A percentile compares a stretch with the other conserved stretches of the same genome.
Conservation (phyloP, 2,113 vertebrate species). For the Carollia perspicillata region DNA sequence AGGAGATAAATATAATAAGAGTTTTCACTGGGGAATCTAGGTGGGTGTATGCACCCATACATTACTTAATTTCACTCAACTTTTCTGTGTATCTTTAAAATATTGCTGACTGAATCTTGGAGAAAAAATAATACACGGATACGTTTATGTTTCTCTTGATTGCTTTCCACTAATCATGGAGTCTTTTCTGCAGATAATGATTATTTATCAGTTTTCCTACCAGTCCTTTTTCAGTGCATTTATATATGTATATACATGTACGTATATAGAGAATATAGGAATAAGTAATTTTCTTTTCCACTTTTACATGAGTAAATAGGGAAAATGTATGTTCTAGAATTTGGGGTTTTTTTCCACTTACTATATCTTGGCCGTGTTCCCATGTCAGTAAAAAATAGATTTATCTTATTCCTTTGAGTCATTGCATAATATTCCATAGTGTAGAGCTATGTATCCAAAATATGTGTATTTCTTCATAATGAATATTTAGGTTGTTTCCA, state of each 20-base stretch:
- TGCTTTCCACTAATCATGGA: not conserved
- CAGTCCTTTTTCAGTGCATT: not conserved
- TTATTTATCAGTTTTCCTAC: not conserved
- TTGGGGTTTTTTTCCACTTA: not conserved
- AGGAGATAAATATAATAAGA: not conserved
- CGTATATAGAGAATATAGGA: not conserved
- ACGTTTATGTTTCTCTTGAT: not conserved
- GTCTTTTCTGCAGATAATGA: not conserved
- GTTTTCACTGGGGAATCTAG: not conserved
- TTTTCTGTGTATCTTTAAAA: not conserved
- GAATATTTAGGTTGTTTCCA: not conserved
- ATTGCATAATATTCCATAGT: not conserved
- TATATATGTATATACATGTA: not conserved
- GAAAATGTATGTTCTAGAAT: not conserved
- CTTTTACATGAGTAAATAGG: not conserved
- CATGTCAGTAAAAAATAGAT: not conserved
- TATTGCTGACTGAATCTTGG: not conserved
- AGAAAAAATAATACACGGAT: not conserved
- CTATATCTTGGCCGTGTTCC: not conserved
- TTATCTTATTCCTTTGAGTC: constrained; percentile 4
- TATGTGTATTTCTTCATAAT: not conserved
- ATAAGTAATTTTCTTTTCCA: not conserved
- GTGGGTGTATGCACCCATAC: not conserved
- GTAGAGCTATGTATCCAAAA: not conserved
- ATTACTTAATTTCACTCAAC: not conserved